These are phyloP conservation scores for Carabus problematicus DNA, from an alignment of 2,888 invertebrate species.

Conservation along the genomic window DNA sequence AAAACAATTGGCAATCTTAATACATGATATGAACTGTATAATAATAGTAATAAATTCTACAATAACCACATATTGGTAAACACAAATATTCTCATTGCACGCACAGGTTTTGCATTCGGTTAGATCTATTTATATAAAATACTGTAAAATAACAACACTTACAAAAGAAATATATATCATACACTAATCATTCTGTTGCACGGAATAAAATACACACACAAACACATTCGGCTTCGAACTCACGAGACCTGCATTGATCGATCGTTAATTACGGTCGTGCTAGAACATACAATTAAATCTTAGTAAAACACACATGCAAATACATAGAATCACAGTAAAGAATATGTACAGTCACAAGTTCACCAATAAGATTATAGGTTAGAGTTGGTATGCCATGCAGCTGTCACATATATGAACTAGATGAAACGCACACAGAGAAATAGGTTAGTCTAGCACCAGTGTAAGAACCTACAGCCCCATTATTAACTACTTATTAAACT, in stretches of 20 bases:
- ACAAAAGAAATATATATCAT: no score
- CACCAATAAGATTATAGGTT: constrained; percentile 17
- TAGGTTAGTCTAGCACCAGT: no score
- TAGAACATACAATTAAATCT: constrained; percentile 50
- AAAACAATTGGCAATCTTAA: constrained; percentile 21
- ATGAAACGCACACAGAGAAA: no score
- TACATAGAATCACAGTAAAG: constrained; percentile 11
- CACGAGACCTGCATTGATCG: constrained; percentile 49
- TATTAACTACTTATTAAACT: no score
- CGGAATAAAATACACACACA: no score
- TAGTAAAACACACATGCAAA: constrained; percentile 17
- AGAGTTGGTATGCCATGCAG: no score
- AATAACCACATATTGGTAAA: constrained; percentile 30
- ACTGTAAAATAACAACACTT: constrained; percentile 33
- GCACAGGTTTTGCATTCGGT: constrained; percentile 11
- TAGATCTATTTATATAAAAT: constrained; percentile 20
- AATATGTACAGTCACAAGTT: not conserved
- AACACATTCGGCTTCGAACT: constrained; percentile 26
- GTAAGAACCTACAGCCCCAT: no score
- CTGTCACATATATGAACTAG: no score
- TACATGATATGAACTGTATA: constrained; percentile 12
- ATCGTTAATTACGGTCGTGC: constrained; percentile 57
- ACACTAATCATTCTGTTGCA: constrained; percentile 4
- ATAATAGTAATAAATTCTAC: constrained; percentile 13
- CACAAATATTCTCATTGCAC: constrained; percentile 31